These are phyloP conservation scores for Rhombomys opimus DNA, from an alignment of 2,113 vertebrate genomes.

Conservation along the genomic window DNA sequence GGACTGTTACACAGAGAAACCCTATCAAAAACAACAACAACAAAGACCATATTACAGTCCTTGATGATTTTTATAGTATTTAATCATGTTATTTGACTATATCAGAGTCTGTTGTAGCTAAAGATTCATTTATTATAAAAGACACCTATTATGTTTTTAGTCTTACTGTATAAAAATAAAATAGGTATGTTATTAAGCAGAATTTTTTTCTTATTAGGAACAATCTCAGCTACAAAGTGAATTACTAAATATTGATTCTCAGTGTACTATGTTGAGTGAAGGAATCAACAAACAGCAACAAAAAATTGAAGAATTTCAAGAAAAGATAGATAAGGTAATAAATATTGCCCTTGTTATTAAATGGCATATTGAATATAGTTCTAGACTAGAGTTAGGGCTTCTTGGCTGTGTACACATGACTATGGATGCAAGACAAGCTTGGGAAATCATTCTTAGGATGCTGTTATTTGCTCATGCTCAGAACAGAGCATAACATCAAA, in stretches of 20 bases:
- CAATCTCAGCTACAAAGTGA: constrained; percentile 94
- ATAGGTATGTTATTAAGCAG: background rate
- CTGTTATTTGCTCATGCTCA: background rate
- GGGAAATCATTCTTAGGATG: background rate
- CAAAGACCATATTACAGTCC: background rate
- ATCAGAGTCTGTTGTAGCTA: background rate
- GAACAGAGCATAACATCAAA: background rate
- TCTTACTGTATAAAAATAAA: background rate
- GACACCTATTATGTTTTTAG: background rate
- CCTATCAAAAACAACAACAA: too few species aligned
- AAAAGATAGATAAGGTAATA: constrained; percentile 91
- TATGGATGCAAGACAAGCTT: background rate
- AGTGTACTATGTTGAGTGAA: constrained; percentile 88
- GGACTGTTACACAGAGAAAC: too few species aligned
- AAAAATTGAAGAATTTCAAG: constrained; percentile 86
- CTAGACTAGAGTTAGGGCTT: background rate
- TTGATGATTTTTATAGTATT: constrained; percentile 31
- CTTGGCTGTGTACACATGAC: background rate
- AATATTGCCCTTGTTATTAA: background rate
- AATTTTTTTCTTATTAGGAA: constrained; percentile 87
- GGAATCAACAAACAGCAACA: constrained; percentile 85
- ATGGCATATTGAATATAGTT: background rate
- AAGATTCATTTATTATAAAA: constrained; percentile 31
- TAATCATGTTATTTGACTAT: background rate
- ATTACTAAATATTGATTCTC: constrained; percentile 89